These are phyloP conservation scores for Glossophaga mutica DNA, from an alignment of 2,797 vertebrate species.

Conservation along the genomic window DNA sequence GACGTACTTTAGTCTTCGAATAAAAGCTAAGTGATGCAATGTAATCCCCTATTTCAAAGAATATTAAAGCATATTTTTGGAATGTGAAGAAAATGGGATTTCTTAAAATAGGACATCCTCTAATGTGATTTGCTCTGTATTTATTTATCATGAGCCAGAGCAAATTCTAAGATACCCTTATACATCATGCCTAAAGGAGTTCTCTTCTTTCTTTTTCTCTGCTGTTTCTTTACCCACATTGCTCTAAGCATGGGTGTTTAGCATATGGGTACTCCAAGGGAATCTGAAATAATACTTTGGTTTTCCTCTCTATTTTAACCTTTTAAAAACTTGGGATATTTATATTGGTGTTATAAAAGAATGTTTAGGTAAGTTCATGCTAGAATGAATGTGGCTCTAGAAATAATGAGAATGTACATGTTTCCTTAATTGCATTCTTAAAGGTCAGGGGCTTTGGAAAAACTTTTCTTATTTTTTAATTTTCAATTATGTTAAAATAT, in stretches of 20 bases:
- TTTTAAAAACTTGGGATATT: not conserved
- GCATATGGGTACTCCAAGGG: not conserved
- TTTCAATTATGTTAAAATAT: not conserved
- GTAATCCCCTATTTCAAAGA: not conserved
- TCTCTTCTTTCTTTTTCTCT: not conserved
- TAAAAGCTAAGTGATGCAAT: constrained; percentile 1
- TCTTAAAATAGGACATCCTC: constrained; percentile 17
- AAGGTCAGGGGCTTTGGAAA: not conserved
- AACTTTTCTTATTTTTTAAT: not conserved
- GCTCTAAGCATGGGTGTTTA: not conserved
- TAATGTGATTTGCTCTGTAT: not conserved
- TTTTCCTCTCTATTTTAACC: not conserved
- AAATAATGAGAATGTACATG: not conserved
- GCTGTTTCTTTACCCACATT: not conserved
- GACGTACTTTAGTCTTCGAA: not conserved
- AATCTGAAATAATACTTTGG: not conserved
- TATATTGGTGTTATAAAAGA: not conserved
- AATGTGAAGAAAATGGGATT: constrained; percentile 3
- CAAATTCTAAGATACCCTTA: not conserved
- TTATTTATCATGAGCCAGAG: constrained; percentile 1
- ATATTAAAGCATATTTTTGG: not conserved
- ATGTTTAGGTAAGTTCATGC: not conserved
- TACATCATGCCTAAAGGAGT: not conserved
- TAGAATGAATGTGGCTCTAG: not conserved
- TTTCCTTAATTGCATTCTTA: constrained; percentile 17